These are phyloP conservation scores for Drosophila nebulosa DNA, from an alignment of 1,140 invertebrate species.

Conservation along the genomic window DNA sequence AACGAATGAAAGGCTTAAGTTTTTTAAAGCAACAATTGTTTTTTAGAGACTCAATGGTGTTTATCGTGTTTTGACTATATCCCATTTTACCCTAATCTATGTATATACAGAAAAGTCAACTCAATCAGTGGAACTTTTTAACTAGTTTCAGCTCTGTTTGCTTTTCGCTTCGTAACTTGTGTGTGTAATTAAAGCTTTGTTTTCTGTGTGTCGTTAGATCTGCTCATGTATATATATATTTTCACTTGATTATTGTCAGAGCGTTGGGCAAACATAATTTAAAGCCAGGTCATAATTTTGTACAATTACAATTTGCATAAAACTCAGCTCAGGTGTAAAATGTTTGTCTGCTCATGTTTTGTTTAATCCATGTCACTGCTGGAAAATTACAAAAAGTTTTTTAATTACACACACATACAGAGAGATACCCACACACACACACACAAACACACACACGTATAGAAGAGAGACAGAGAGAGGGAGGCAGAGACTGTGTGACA, in stretches of 20 bases:
- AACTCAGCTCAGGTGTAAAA: conserved; percentile 49
- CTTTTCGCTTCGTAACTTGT: neutral
- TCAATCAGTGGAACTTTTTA: neutral
- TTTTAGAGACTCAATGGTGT: no score
- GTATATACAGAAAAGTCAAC: no score
- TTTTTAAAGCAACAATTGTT: no score
- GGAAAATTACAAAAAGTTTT: conserved; percentile 62
- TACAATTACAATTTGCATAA: conserved; percentile 64
- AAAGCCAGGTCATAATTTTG: conserved; percentile 48
- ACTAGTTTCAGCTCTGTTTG: neutral
- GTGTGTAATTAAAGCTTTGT: conserved; percentile 4
- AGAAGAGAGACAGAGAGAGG: neutral
- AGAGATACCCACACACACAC: neutral
- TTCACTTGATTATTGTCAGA: conserved; percentile 49
- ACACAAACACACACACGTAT: neutral
- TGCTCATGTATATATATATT: conserved; percentile 17
- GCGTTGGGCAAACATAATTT: conserved; percentile 62
- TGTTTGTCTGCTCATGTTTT: conserved; percentile 22
- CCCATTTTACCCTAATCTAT: no score
- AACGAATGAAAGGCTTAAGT: no score
- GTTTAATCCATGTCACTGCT: conserved; percentile 31
- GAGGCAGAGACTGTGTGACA: neutral
- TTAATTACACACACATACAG: conserved; percentile 52
- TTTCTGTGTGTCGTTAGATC: neutral
- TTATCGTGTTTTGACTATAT: no score